A percentile compares a stretch with the other conserved stretches of the same genome.
phyloP scores from a whole-genome alignment of 2,797 vertebrate genomes.

The Cirrhinus mrigala region DNA sequence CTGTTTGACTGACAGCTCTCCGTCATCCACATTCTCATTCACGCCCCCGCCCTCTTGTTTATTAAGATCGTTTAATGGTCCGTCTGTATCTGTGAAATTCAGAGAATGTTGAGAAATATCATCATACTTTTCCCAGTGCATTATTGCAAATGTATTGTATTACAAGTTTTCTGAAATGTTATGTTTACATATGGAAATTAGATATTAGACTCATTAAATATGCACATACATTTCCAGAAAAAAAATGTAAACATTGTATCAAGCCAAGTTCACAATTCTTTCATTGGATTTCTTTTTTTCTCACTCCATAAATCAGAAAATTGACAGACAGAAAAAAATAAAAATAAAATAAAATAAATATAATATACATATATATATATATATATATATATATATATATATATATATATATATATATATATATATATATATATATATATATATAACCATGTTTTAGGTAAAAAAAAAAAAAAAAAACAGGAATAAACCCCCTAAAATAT shows the following conservation, averaged over 20 bases:
- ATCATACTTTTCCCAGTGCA: background rate
- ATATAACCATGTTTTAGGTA: background rate
- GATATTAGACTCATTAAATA: background rate
- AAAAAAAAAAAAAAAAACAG: background rate
- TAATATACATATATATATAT: no score
- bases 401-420: no score
- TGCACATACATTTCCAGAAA: background rate
- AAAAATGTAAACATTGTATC: background rate
- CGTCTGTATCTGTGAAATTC: slow-evolving; percentile 57
- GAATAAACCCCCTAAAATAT: background rate
- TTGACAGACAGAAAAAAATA: no score
- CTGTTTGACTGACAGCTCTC: slow-evolving; percentile 70
- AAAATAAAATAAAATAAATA: no score
- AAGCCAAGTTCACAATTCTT: background rate
- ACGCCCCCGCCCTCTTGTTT: slow-evolving; percentile 67
- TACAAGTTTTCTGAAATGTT: background rate
- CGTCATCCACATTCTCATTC: slow-evolving; percentile 78
- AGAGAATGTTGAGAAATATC: background rate
- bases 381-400: no score
- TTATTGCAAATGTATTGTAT: background rate
- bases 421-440: no score
- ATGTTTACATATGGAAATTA: background rate
- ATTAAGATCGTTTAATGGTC: slow-evolving; percentile 87
- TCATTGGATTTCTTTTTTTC: background rate
- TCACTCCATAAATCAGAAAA: background rate